Percentiles rank a stretch among this genome's conserved stretches.
These are phyloP conservation scores for Frankliniella fusca DNA, from an alignment of 2,888 invertebrate genomes.

Conservation along the genomic window DNA sequence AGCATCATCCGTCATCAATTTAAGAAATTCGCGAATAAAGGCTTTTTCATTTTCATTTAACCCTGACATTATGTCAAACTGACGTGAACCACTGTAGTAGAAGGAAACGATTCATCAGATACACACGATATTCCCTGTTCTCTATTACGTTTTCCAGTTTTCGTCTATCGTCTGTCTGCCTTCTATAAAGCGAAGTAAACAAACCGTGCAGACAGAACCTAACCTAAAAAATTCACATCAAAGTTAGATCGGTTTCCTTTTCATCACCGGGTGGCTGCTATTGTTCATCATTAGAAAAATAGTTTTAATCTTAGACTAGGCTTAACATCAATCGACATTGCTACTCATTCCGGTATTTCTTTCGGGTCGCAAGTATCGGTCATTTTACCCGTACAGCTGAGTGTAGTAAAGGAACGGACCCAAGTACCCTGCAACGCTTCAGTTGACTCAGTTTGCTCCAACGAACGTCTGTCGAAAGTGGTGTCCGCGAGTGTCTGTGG, in stretches of 20 bases:
- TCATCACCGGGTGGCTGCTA: no score
- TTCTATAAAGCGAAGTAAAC: not conserved
- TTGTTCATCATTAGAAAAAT: no score
- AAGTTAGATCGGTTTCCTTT: no score
- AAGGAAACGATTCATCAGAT: not conserved
- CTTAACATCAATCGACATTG: no score
- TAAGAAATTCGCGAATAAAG: not conserved
- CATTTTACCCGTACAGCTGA: not conserved
- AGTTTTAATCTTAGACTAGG: no score
- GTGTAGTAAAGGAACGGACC: not conserved
- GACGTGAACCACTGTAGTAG: not conserved
- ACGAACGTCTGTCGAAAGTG: slow-evolving; percentile 17
- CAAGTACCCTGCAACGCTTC: slow-evolving; percentile 10
- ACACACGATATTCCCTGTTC: not conserved
- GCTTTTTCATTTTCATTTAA: not conserved
- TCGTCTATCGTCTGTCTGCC: not conserved
- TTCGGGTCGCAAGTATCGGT: not conserved
- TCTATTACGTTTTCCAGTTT: not conserved
- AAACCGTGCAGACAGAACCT: not conserved
- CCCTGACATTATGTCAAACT: not conserved
- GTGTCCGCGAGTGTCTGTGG: slow-evolving; percentile 5
- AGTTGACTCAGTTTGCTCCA: slow-evolving; percentile 19
- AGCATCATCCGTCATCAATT: not conserved
- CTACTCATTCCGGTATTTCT: no score
- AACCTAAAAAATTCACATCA: no score